Base-by-base conservation (phyloP, 23 tunicate genomes). In the Phallusia fumigata region DNA sequence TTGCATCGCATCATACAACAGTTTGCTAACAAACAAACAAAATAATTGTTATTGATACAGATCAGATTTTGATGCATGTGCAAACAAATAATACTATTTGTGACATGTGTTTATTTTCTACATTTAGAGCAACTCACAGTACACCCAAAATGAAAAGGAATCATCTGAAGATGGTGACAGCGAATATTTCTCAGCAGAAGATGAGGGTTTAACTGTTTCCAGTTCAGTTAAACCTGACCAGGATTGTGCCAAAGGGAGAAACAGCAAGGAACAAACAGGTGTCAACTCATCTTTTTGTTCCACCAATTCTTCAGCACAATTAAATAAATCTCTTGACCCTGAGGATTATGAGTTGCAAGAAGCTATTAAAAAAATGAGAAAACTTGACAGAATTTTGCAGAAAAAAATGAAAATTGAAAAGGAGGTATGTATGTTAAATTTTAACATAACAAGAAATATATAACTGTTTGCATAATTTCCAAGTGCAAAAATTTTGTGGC, bases 361-460 rank as follows among this genome's bases (percentile, higher is more conserved):
- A 16, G 87, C 80, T 31, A 82, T 91, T 19, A 83, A 86, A 78
- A 86, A 83, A 53, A 91, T 91, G 90, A 72, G 86, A 36, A 91
- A 91, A 45, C 74, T 87, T 30, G 96, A 91, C 73, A 79, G 85
- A 79, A 86, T 91, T 35, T 58, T 91, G n/a, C 77, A 32, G 34
- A 64, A 77, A 40, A 86, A 80, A 44, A 86, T 81, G 32, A 83
- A 91, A 53, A 15, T 52, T 3, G 96, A 91, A 83, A 86, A 88
- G 83, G 96, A 91, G 82, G 96, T 89, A 76, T 32, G 73, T 5
- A 0, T 22, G 69, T 21, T 13, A 21, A 21, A 58, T 58, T 58
- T 58, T 44, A 24, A 24, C 2, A 33, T 1, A 47, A 44, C 26
- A 33, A 33, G 3, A 40, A 24, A n/a, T 36, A 47, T 40, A 40